Evolutionary conservation across 37 sponge, comb jelly and placozoan species (phyloP).

Genomic region (Haliclona indistincta): DNA sequence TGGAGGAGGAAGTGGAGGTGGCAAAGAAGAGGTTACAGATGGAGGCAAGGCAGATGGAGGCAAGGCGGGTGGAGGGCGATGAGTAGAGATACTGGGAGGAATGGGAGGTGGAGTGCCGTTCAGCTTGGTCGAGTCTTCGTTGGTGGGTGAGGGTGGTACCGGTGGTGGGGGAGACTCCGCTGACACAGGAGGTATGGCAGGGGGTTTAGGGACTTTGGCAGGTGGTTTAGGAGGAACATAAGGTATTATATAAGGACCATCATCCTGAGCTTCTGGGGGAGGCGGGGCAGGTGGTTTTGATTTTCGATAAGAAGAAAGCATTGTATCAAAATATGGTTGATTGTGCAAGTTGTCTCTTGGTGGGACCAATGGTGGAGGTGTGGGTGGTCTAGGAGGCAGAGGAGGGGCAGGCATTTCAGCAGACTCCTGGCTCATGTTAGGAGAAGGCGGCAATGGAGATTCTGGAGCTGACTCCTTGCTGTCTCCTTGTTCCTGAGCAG

Average conservation of each 20-base stretch:
- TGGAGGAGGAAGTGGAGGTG: conserved; percentile 23
- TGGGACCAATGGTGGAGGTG: background rate
- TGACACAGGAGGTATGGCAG: background rate
- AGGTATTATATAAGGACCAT: background rate
- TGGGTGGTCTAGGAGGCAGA: conserved; percentile 6
- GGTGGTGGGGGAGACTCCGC: background rate
- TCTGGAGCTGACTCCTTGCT: background rate
- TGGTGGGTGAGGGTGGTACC: background rate
- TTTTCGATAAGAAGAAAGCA: background rate
- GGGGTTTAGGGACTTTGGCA: background rate
- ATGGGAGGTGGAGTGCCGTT: too few species aligned
- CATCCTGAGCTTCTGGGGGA: background rate
- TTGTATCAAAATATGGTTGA: background rate
- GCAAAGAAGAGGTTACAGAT: background rate
- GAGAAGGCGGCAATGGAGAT: background rate
- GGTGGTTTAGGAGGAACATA: background rate
- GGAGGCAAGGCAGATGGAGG: too few species aligned
- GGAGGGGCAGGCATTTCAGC: background rate
- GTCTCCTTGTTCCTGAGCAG: background rate
- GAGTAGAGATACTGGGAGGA: too few species aligned
- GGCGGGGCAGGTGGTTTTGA: background rate
- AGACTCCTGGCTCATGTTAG: background rate
- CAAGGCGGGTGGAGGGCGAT: too few species aligned
- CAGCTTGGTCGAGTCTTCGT: too few species aligned
- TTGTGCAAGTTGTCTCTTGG: background rate